Base-by-base conservation (phyloP, 2,113 vertebrate species). In the Mystacornis crossleyi region DNA sequence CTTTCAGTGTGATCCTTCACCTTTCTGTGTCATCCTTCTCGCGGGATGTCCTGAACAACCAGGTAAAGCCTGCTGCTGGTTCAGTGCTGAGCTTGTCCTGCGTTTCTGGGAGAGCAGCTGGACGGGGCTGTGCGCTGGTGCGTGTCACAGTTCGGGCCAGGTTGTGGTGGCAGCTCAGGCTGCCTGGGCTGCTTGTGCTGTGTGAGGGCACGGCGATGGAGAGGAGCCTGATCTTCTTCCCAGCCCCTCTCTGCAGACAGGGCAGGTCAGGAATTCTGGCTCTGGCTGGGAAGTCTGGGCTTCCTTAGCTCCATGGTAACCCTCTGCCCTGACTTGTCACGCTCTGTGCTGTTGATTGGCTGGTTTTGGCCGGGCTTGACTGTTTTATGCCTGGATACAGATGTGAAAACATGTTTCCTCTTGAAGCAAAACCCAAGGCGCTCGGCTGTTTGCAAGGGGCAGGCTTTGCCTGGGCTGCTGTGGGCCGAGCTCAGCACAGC, bases 161-260 rank as follows among this genome's bases (percentile, higher is more conserved):
- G 58, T 18, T 25, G 0, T 69, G 64, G 38, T 60, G 81, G 25
- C 31, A 1, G 15, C 24, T 72, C 9, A 15, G 58, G 33, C 33
- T 81, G 20, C 3, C 1, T 4, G 33, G 57, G 65, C 45, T 57
- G 25, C 6, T 20, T 3, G 18, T 66, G 89, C 6, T 50, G 23
- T 1, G 5, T 31, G 57, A 71, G 54, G 78, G 26, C 6, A 2
- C 3, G 0, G 33, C 0, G 2, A 8, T 9, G 42, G 69, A 55
- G 67, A 50, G 48, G 40, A 75, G 57, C 40, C 51, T 29, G 64
- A 34, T 29, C n/a, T 31, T 47, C 54, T 34, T 82, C 33, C 45
- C 58, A 23, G 26, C 38, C 31, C 31, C 43, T 64, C 7, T 81
- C 40, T 73, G n/a, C n/a, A 10, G 14, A 2, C 29, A 19, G 53